A percentile compares a stretch with the other conserved stretches of the same genome.
Conservation (phyloP, 2,888 invertebrate species). For the Cataglyphis cursor region DNA sequence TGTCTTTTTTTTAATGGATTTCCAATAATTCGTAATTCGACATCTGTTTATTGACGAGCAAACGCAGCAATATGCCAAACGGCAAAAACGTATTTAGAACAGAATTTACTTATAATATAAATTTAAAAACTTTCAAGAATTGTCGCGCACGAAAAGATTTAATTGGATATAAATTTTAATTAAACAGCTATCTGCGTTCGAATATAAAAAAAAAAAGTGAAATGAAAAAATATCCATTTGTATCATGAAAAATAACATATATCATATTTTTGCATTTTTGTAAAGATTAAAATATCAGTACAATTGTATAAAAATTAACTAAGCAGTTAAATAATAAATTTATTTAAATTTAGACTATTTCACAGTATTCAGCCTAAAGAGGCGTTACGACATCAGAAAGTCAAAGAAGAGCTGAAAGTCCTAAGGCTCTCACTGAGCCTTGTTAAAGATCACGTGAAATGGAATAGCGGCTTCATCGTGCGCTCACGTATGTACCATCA, state of each 20-base stretch:
- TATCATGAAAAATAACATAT: background rate
- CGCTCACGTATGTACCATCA: slow-evolving; percentile 22
- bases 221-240: slow-evolving; percentile 3
- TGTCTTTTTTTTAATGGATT: background rate
- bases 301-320: background rate
- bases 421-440: slow-evolving; percentile 57
- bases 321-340: background rate
- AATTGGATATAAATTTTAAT: slow-evolving; percentile 6
- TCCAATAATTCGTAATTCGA: slow-evolving; percentile 27
- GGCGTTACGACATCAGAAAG: slow-evolving; percentile 73
- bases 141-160: background rate
- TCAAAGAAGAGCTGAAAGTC: slow-evolving; percentile 80
- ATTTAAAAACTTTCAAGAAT: background rate
- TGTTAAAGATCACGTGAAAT: slow-evolving; percentile 44
- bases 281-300: background rate
- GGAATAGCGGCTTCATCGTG: slow-evolving; percentile 25
- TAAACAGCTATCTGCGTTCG: background rate
- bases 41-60: background rate
- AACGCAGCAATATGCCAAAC: background rate
- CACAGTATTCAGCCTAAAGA: slow-evolving; percentile 74
- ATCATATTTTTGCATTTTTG: background rate
- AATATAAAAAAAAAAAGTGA: background rate
- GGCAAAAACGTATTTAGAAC: slow-evolving; percentile 13
- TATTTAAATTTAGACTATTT: slow-evolving; percentile 34
- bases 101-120: background rate